Evolutionary conservation across 2,888 invertebrate genomes (phyloP).

Genomic region (Synanthedon tipuliformis): DNA sequence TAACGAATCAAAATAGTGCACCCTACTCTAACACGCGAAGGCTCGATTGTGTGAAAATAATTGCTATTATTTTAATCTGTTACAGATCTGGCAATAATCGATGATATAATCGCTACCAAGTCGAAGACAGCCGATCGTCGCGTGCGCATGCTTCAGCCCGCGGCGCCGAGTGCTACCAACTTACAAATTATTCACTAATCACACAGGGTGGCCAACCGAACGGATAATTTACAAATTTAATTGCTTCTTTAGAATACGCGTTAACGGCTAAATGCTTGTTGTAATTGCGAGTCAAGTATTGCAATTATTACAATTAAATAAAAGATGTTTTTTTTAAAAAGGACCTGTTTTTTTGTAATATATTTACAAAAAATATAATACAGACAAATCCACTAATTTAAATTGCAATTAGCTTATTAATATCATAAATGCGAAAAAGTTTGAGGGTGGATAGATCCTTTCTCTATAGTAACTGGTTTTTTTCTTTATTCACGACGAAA

Average conservation of each 20-base stretch:
- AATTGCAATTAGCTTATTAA: too few species aligned
- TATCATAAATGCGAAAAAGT: too few species aligned
- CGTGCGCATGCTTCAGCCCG: slow-evolving; percentile 31
- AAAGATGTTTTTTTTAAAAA: too few species aligned
- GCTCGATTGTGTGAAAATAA: neutral
- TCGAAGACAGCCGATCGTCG: slow-evolving; percentile 20
- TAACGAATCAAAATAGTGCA: neutral
- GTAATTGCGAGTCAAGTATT: slow-evolving; percentile 6
- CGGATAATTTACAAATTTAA: slow-evolving; percentile 29
- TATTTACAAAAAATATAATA: slow-evolving; percentile 10
- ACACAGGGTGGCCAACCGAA: slow-evolving; percentile 41
- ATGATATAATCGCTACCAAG: neutral
- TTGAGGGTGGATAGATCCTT: too few species aligned
- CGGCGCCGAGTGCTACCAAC: slow-evolving; percentile 38
- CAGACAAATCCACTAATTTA: too few species aligned
- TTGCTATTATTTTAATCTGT: slow-evolving; percentile 1
- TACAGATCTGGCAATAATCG: slow-evolving; percentile 1
- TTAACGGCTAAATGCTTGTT: slow-evolving; percentile 37
- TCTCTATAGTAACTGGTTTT: too few species aligned
- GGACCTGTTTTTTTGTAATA: too few species aligned
- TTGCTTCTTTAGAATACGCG: slow-evolving; percentile 52
- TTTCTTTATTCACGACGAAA: too few species aligned
- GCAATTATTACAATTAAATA: too few species aligned
- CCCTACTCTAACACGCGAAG: neutral
- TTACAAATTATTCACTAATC: slow-evolving; percentile 46